Conservation (phyloP, 2,888 invertebrate genomes). For the Epiblema foenella region DNA sequence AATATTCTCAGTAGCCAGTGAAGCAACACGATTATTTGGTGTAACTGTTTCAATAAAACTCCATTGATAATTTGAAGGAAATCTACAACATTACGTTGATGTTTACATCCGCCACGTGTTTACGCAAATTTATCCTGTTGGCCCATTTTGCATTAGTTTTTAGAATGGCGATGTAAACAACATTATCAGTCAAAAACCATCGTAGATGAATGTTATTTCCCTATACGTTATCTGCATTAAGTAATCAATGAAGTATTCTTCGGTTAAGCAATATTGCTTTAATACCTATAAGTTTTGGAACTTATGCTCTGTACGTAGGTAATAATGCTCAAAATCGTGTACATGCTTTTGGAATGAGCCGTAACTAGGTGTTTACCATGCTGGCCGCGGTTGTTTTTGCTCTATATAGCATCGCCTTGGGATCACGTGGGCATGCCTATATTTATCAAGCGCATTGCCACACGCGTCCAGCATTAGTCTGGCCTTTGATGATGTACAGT, state of each 20-base stretch:
- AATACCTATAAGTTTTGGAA: neutral
- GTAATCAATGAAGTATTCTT: neutral
- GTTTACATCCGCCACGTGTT: conserved; percentile 32
- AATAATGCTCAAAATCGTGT: neutral
- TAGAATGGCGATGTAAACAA: conserved; percentile 28
- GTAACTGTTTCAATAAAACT: neutral
- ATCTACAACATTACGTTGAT: conserved; percentile 16
- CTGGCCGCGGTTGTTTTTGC: conserved; percentile 40
- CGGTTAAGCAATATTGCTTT: neutral
- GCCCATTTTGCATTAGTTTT: conserved; percentile 26
- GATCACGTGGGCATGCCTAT: conserved; percentile 64
- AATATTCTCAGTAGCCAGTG: neutral
- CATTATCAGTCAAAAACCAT: conserved; percentile 25
- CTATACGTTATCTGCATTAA: conserved; percentile 6
- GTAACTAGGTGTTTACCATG: conserved; percentile 4
- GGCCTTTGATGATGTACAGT: neutral
- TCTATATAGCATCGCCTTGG: conserved; percentile 71
- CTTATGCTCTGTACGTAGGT: too few relatives aligned
- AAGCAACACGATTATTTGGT: neutral
- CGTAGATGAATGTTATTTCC: conserved; percentile 32
- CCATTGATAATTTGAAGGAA: conserved; percentile 3
- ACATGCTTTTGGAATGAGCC: neutral
- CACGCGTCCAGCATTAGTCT: neutral
- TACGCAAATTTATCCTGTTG: conserved; percentile 36
- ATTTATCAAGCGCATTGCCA: neutral